Evolutionary conservation across 2,888 invertebrate species (phyloP), one percentile per base, ranked within the genome.

Genomic region (Stictocephala bisonia): DNA sequence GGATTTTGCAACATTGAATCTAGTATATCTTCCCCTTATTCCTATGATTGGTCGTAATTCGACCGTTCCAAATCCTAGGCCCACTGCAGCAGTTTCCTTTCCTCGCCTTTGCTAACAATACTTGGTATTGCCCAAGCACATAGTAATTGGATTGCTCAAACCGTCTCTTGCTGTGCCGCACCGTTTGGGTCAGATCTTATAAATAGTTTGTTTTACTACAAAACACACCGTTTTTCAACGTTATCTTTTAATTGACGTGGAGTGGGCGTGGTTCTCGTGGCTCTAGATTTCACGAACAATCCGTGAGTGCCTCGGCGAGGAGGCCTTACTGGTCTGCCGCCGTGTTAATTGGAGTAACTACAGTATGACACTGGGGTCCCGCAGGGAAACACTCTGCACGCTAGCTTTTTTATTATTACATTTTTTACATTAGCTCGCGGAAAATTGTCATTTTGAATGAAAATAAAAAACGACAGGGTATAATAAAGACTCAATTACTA

Each of bases 61-160:
- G n/a, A n/a, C n/a, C n/a, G n/a, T n/a, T n/a, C n/a, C n/a, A n/a
- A n/a, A n/a, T n/a, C n/a, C n/a, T n/a, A n/a, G n/a, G n/a, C n/a
- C n/a, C n/a, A n/a, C n/a, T n/a, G n/a, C n/a, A n/a, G n/a, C n/a
- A n/a, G n/a, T n/a, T n/a, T n/a, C 53, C n/a, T 53, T 53, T 53
- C 53, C 26, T 22, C 26, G 26, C 22, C 53, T 2, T 7, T 27
- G 53, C 26, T 53, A 53, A 53, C 53, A 53, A 53, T 53, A 27
- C 53, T 27, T 53, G 53, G 24, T 27, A 53, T 53, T 53, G 53
- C 53, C 24, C 26, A 53, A 53, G 53, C 58, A 4, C n/a, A n/a
- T n/a, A n/a, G 58, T 58, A 58, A 58, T 58, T 58, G 58, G 58
- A 58, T 58, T 58, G 58, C 58, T 58, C 58, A 58, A 58, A 58